phyloP scores from a whole-genome alignment of 2,888 invertebrate species.

The Hemistola chrysoprasaria region DNA sequence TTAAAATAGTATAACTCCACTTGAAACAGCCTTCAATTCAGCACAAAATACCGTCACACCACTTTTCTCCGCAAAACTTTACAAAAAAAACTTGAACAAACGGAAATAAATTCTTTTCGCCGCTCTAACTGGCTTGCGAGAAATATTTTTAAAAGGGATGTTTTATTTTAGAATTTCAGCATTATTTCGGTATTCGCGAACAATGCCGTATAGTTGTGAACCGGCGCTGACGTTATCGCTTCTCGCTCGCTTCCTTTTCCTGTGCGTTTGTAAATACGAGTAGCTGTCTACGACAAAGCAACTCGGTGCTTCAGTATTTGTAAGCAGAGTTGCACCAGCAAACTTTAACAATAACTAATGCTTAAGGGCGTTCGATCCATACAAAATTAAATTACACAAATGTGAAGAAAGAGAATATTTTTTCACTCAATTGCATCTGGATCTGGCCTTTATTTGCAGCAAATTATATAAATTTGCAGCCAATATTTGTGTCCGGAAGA shows the following conservation, averaged over 20 bases:
- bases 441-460: too few relatives aligned
- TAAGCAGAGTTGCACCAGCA: too few relatives aligned
- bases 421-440: too few relatives aligned
- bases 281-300: conserved; percentile 25
- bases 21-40: conserved; percentile 5
- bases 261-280: conserved; percentile 36
- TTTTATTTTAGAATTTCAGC: conserved; percentile 19
- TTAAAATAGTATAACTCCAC: background rate
- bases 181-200: conserved; percentile 36
- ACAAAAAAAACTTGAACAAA: conserved; percentile 13
- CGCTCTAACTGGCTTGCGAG: conserved; percentile 10
- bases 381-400: too few relatives aligned
- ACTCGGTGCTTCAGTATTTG: background rate
- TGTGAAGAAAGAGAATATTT: too few relatives aligned
- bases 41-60: conserved; percentile 14
- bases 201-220: conserved; percentile 39
- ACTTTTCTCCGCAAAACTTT: conserved; percentile 4
- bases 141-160: conserved; percentile 18
- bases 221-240: conserved; percentile 43
- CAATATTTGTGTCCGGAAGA: too few relatives aligned
- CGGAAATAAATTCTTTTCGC: conserved; percentile 16
- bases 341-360: too few relatives aligned
- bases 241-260: conserved; percentile 39
- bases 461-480: too few relatives aligned
- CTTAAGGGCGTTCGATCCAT: too few relatives aligned